Percentiles rank a stretch among this genome's conserved stretches.
Conservation (phyloP, 2,797 vertebrate genomes). For the Arremon brunneinucha region DNA sequence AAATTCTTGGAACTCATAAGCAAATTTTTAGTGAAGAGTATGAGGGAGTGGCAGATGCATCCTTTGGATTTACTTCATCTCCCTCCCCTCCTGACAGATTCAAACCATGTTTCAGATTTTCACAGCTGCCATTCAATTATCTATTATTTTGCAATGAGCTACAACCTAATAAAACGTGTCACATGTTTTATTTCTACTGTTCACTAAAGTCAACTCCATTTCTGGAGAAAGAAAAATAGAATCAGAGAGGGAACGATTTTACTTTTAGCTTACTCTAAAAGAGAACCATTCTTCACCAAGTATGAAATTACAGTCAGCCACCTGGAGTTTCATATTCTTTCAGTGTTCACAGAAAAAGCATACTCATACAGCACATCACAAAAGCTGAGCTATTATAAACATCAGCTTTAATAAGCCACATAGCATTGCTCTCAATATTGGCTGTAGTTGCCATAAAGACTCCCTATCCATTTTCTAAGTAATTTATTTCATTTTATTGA, state of each 20-base stretch:
- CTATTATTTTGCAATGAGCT: not conserved
- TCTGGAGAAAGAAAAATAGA: not conserved
- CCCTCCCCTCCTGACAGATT: not conserved
- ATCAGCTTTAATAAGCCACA: not conserved
- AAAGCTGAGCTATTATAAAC: not conserved
- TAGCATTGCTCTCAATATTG: not conserved
- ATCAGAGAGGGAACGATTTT: not conserved
- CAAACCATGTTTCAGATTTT: not conserved
- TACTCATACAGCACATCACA: not conserved
- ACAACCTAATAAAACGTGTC: not conserved
- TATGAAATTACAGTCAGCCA: constrained; percentile 25
- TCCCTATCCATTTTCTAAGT: not conserved
- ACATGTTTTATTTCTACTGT: not conserved
- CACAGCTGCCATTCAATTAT: not conserved
- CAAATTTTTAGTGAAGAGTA: not conserved
- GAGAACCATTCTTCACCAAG: not conserved
- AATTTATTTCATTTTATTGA: not conserved
- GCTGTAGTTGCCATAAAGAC: not conserved
- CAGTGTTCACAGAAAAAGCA: not conserved
- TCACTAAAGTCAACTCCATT: not conserved
- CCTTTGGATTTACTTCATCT: not conserved
- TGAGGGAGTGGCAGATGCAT: not conserved
- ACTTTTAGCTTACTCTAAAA: not conserved
- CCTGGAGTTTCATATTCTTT: constrained; percentile 43
- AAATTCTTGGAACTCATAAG: not conserved